Evolutionary conservation across 2,888 invertebrate species (phyloP), one percentile per base, ranked within the genome.

Genomic region (Drosophila atripex): DNA sequence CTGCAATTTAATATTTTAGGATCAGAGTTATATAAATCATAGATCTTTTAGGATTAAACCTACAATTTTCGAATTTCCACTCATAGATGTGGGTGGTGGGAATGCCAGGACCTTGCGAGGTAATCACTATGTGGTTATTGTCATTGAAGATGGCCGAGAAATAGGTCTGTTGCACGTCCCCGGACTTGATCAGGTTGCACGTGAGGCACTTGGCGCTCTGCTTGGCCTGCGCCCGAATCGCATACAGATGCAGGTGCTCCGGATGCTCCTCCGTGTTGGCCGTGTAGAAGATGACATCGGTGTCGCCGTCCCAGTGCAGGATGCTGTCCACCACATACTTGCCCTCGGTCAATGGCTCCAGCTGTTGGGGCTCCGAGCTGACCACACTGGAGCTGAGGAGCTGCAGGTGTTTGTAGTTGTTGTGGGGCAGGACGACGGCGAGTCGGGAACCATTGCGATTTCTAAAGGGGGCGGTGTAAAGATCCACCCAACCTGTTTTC

Each of bases 81-180:
- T 89, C 85, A 86, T 94, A 95, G 59, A 97, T 92, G 41, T 93
- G 92, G 49, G 94, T 93, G 90, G 95, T 94, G 0, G 98, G 98
- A 25, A 98, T 93, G 57, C 94, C 94, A 0, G 98, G 98, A 0
- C 98, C 99, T 47, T 94, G 93, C 80, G 98, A 98, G 68, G 94
- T 95, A 70, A 98, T 92, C 9, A 95, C 93, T 78, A 96, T 94
- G 89, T 94, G 93, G 14, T 94, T 93, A 21, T 93, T 94, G 60
- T 93, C 93, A 90, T 96, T 97, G 88, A 97, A 93, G 32, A 93
- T 93, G 0, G 94, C 96, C 8, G 92, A 89, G 49, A 88, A 92
- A 52, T 91, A 92, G 32, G 76, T 90, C 73, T 91, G 91, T 16
- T 80, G 82, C 18, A 88, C 77, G 32, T 85, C 88, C 50, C 86